Evolutionary conservation across 2,113 vertebrate species (phyloP).

Genomic region (western clawed frog (Xenopus tropicalis)): DNA sequence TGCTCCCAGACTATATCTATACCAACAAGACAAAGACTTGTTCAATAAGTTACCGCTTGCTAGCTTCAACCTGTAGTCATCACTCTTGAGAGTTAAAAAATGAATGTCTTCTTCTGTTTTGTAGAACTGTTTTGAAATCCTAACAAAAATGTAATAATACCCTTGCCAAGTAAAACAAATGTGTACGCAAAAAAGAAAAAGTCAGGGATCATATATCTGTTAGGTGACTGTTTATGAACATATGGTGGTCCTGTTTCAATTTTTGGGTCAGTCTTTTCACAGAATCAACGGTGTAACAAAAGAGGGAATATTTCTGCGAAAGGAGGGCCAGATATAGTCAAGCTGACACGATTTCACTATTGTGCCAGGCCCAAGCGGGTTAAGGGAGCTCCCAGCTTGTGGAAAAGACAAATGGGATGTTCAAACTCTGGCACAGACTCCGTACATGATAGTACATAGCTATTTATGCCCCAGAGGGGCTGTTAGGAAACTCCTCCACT

Average conservation of each 20-base stretch:
- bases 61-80: background rate
- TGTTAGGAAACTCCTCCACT: too few species aligned
- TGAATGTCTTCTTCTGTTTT: background rate
- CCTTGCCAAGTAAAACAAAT: conserved; percentile 6
- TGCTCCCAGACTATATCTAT: background rate
- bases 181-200: background rate
- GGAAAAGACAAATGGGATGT: too few species aligned
- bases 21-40: background rate
- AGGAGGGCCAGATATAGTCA: background rate
- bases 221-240: background rate
- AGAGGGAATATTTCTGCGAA: background rate
- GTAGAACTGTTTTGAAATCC: conserved; percentile 2
- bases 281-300: background rate
- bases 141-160: conserved; percentile 7
- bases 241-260: too few species aligned
- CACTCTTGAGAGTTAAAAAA: too few species aligned
- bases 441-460: too few species aligned
- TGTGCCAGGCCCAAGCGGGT: too few species aligned
- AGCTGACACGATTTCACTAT: too few species aligned
- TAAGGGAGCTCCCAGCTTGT: too few species aligned
- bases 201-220: background rate
- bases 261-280: background rate
- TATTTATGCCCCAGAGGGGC: too few species aligned
- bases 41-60: background rate
- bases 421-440: too few species aligned